Evolutionary conservation across 2,888 invertebrate species (phyloP), one percentile per base, ranked within the genome.

Genomic region (Rhamnusium bicolor): DNA sequence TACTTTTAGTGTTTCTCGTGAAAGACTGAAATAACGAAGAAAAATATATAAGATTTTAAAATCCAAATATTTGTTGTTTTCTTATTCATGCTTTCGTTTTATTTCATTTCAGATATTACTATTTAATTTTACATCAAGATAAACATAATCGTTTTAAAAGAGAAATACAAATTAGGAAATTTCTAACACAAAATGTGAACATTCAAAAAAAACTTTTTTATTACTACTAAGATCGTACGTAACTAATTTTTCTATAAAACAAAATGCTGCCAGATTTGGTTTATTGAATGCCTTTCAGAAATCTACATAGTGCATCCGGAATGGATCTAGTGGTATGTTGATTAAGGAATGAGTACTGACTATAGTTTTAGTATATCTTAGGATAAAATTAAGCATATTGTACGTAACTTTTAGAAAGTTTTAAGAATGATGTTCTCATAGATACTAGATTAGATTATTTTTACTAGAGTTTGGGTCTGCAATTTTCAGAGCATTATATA

Each of bases 301-400:
- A 49, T 56, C 40, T 75, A 72, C 47, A 71, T 82, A 83, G 81
- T 83, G 83, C 83, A 83, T 80, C 74, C 72, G 75, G 82, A 82
- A 80, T 83, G 81, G 81, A 81, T 65, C 46, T 84, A 84, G 85
- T 84, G 85, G 84, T 84, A 84, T 82, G 84, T 83, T 75, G 75
- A 75, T 69, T 16, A 74, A 74, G 80, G 84, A 85, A 85, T 84
- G 85, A 82, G 85, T 85, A 85, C 85, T 85, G 85, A 85, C 85
- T 85, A 78, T 77, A 81, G 79, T 83, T 84, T 85, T 84, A 82
- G 84, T 85, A 84, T 84, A 77, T 70, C 56, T 51, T 56, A 21
- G 16, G 24, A 21, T 62, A 18, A 67, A 67, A 19, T 40, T 67
- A 66, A 51, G 40, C 24, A 21, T 67, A 29, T 56, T 16, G 40